These are phyloP conservation scores for Trichogramma dendrolimi DNA, from an alignment of 2,888 invertebrate genomes.

Conservation along the genomic window DNA sequence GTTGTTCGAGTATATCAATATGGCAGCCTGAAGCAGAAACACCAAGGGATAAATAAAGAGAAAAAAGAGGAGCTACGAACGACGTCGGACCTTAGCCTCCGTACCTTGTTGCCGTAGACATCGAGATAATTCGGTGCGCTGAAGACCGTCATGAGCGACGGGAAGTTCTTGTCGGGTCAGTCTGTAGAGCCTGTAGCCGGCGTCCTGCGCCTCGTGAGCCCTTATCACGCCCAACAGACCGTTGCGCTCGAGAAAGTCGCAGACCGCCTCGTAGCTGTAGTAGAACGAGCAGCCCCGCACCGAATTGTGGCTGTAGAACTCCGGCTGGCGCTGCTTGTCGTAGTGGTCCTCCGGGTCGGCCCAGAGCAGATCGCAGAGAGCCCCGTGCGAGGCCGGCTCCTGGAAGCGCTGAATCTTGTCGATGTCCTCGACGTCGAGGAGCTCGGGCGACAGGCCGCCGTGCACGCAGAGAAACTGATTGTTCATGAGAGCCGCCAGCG, in stretches of 20 bases:
- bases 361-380: constrained; percentile 26
- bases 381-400: constrained; percentile 22
- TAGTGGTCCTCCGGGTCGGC: constrained; percentile 20
- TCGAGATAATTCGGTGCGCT: constrained; percentile 26
- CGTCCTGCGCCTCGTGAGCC: constrained; percentile 26
- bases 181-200: constrained; percentile 15
- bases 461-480: constrained; percentile 25
- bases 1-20: constrained; percentile 14
- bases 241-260: constrained; percentile 13
- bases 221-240: constrained; percentile 16
- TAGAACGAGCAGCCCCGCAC: constrained; percentile 20
- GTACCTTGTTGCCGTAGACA: constrained; percentile 22
- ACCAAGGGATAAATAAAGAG: neutral
- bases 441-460: constrained; percentile 24
- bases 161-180: constrained; percentile 4
- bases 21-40: constrained; percentile 14
- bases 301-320: constrained; percentile 3
- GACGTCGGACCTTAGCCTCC: neutral
- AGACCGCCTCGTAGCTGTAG: constrained; percentile 17
- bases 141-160: constrained; percentile 23
- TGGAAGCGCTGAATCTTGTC: constrained; percentile 18
- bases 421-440: constrained; percentile 10
- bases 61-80: neutral
- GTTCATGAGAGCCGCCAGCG: constrained; percentile 24
- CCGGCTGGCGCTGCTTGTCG: neutral